Base-by-base conservation (phyloP, 2,113 vertebrate genomes). In the Cyanoderma ruficeps region DNA sequence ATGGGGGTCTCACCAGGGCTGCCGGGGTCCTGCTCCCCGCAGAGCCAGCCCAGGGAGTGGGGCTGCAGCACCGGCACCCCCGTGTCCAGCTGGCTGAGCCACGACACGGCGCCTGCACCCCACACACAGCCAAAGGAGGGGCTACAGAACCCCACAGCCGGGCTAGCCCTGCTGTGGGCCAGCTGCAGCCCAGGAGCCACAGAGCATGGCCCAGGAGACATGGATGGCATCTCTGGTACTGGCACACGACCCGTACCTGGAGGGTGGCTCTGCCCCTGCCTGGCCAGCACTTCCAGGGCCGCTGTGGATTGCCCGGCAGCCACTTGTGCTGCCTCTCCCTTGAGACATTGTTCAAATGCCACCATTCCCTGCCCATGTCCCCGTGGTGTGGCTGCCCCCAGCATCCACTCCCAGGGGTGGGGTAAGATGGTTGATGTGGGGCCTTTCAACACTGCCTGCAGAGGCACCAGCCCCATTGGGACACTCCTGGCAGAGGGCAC, bases 1-100 rank as follows among this genome's bases (percentile, higher is more conserved):
- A 0, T 1, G 30, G 55, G n/a, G 46, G 16, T 41, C 42, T 44
- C 37, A 7, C 50, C 4, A 4, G 1, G 57, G 35, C 77, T 47
- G 60, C 64, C 0, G 0, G 31, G 20, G 17, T n/a, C 55, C 55
- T 25, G 75, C 75, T 60, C 33, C 74, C 83, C 0, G 0, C 3
- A 2, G 55, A 33, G 20, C 46, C 57, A 6, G 12, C 72, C 47
- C 5, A 0, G 46, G 28, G 8, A 14, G 19, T 0, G 23, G 71
- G 76, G 79, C 78, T 6, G 10, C 87, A 77, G 59, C 1, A 0
- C n/a, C 4, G 5, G 64, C 59, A 37, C 13, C 65, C 33, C 50
- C 0, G 0, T 23, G 50, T 11, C 30, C 3, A 0, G 22, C 44
- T 0, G 6, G 52, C 37, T 13, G 12, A 82, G 76, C 42, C 24